Percentiles rank a stretch among this genome's conserved stretches.
Evolutionary conservation across 2,113 vertebrate species (phyloP).

Genomic region (Emydura subglobosa): DNA sequence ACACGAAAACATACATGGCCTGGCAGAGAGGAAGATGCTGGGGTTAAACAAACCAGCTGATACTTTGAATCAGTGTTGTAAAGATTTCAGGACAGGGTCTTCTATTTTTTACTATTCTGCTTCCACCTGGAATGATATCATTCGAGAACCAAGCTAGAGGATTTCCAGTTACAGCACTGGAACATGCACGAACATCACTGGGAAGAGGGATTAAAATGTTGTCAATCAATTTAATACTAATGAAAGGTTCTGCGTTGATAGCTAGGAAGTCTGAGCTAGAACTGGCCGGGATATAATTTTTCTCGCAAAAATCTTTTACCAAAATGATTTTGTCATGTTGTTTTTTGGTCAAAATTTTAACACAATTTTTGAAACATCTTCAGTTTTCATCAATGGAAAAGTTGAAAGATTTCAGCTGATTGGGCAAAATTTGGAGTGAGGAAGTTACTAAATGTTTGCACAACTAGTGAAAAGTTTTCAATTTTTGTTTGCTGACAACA

Average conservation of each 20-base stretch:
- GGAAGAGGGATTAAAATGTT: accelerated
- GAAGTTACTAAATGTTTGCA: background rate
- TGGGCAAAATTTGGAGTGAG: background rate
- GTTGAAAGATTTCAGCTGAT: background rate
- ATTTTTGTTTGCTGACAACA: background rate
- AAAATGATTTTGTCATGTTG: background rate
- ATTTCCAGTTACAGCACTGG: background rate
- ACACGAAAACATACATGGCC: background rate
- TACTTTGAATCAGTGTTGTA: accelerated
- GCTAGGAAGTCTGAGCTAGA: background rate
- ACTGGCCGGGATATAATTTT: background rate
- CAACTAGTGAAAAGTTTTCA: background rate
- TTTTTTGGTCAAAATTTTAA: background rate
- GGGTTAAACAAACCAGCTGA: accelerated
- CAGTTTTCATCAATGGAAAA: background rate
- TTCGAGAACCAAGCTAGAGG: accelerated
- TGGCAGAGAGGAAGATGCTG: background rate
- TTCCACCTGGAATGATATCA: accelerated
- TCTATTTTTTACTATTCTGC: accelerated
- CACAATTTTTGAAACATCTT: background rate
- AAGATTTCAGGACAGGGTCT: accelerated
- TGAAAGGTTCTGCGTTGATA: background rate
- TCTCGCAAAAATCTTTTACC: background rate
- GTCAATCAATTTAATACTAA: accelerated
- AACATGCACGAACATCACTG: accelerated